phyloP scores from a whole-genome alignment of 2,113 vertebrate genomes.

The Todiramphus saurophagus region DNA sequence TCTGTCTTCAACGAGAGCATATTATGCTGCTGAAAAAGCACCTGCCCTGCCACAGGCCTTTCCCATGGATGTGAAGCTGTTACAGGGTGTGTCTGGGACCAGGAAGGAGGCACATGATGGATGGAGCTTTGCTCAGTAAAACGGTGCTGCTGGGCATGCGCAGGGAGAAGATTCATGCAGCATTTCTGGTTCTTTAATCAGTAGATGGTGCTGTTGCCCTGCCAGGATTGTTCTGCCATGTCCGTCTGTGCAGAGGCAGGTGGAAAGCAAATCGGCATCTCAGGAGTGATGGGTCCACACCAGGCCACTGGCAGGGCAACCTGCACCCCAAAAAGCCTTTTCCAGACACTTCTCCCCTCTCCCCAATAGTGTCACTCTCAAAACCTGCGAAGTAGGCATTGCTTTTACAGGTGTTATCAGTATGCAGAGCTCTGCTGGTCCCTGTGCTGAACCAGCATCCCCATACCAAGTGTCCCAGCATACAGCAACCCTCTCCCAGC shows the following conservation, averaged over 20 bases:
- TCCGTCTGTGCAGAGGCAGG: fast-evolving
- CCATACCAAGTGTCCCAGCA: background rate
- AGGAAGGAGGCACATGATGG: fast-evolving
- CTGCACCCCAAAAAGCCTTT: background rate
- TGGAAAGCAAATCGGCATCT: background rate
- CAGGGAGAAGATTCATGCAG: fast-evolving
- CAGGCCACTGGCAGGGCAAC: background rate
- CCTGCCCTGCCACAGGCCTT: background rate
- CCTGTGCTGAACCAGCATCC: background rate
- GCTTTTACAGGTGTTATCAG: too few relatives aligned
- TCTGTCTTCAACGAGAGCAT: background rate
- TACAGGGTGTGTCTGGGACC: background rate
- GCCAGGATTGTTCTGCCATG: background rate
- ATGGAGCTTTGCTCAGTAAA: fast-evolving
- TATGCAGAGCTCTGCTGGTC: background rate
- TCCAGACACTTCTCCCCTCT: background rate
- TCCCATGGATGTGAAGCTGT: background rate
- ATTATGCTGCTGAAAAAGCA: background rate
- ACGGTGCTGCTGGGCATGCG: fast-evolving
- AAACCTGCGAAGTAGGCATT: background rate
- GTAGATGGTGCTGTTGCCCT: slow-evolving; percentile 44
- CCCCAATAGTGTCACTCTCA: background rate
- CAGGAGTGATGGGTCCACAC: background rate
- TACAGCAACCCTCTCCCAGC: background rate
- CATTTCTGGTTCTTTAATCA: background rate